phyloP scores from a whole-genome alignment of 2,113 vertebrate species.

The Uropsilus gracilis region DNA sequence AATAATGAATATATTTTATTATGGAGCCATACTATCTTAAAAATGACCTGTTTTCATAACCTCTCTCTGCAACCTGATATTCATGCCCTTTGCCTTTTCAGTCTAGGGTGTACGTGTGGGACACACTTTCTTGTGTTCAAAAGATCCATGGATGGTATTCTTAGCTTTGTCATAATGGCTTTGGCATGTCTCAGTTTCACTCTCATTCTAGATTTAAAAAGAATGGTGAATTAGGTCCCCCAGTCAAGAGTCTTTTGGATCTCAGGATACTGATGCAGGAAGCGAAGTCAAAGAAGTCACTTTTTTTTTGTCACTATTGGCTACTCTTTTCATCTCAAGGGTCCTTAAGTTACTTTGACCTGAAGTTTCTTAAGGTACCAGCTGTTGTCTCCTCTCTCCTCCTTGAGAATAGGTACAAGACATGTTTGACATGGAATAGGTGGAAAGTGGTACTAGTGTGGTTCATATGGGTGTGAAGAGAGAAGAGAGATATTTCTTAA shows the following conservation, averaged over 20 bases:
- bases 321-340: neutral
- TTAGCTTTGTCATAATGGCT: neutral
- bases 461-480: neutral
- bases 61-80: neutral
- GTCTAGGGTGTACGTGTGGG: too few species aligned
- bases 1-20: neutral
- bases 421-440: neutral
- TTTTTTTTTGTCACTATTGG: neutral
- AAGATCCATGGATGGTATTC: neutral
- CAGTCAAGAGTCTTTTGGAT: neutral
- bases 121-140: neutral
- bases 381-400: neutral
- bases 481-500: neutral
- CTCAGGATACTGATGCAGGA: neutral
- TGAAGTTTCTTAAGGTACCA: neutral
- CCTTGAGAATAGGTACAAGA: neutral
- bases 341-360: neutral
- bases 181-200: neutral
- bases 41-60: neutral
- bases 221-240: neutral
- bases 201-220: neutral
- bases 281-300: neutral
- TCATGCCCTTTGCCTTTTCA: neutral
- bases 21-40: neutral
- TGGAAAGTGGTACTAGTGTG: neutral